Percentiles rank a stretch among this genome's conserved stretches.
Conservation (phyloP, 2,113 vertebrate genomes). For the Amia ocellicauda region DNA sequence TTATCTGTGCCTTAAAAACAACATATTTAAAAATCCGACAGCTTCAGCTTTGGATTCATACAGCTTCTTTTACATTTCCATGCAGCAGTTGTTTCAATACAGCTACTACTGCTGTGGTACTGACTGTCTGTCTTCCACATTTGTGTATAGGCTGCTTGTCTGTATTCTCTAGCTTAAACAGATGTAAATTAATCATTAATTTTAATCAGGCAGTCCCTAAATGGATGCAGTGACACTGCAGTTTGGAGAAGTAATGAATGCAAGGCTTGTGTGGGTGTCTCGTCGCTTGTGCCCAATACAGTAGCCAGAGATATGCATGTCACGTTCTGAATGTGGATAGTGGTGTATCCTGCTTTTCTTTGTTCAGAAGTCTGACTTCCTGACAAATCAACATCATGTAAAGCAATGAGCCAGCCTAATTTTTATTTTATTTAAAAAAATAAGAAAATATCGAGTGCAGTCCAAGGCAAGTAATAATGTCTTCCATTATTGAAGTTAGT, state of each 20-base stretch:
- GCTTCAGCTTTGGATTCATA: no score
- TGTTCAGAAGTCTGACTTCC: not conserved
- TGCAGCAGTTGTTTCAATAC: no score
- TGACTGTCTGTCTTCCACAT: not conserved
- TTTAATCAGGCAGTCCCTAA: constrained; percentile 7
- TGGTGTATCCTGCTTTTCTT: not conserved
- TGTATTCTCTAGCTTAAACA: not conserved
- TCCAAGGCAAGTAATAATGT: no score
- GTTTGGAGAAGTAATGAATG: not conserved
- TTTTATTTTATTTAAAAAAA: no score
- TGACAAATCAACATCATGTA: no score
- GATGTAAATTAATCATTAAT: not conserved
- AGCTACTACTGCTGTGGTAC: no score
- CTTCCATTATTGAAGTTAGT: no score
- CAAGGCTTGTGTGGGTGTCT: not conserved
- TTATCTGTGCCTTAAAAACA: no score
- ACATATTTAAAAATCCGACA: no score
- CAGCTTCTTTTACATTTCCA: no score
- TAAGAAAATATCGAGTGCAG: no score
- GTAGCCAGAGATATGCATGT: not conserved
- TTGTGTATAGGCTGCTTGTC: constrained; percentile 2
- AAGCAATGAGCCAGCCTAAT: no score
- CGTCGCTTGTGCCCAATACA: not conserved
- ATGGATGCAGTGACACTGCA: not conserved
- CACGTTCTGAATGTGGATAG: not conserved